phyloP scores from a whole-genome alignment of 2,113 vertebrate genomes.

The Poeciliopsis turrubarensis region DNA sequence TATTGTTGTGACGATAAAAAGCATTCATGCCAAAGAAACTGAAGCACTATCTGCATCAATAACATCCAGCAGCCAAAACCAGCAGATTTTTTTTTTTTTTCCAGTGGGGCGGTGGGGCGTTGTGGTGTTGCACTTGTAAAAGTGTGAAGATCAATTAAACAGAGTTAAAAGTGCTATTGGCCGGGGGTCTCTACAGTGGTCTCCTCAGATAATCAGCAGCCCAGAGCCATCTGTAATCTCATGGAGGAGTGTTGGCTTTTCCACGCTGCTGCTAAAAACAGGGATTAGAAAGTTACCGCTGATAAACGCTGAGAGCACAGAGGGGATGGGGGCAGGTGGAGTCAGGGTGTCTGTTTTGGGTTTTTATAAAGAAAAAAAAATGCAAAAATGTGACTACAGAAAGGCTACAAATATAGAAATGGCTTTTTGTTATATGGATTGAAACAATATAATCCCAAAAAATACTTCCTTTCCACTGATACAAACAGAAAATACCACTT shows the following conservation, averaged over 20 bases:
- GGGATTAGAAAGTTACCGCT: slow-evolving; percentile 57
- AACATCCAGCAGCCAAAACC: slow-evolving; percentile 25
- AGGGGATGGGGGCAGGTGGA: not conserved
- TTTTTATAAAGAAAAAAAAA: not conserved
- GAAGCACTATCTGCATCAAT: slow-evolving; percentile 3
- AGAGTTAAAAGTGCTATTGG: slow-evolving; percentile 34
- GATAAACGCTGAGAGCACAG: slow-evolving; percentile 19
- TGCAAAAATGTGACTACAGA: not conserved
- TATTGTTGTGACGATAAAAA: not conserved
- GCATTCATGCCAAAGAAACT: not conserved
- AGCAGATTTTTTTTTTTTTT: not conserved
- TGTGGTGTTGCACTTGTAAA: slow-evolving; percentile 8
- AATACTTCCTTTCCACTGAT: not conserved
- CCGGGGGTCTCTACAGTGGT: slow-evolving; percentile 63
- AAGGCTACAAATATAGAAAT: not conserved
- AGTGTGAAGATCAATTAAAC: slow-evolving; percentile 54
- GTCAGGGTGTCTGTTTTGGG: not conserved
- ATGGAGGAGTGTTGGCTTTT: slow-evolving; percentile 55
- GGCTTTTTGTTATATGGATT: not conserved
- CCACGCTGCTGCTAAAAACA: slow-evolving; percentile 55
- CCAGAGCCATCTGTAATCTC: slow-evolving; percentile 58
- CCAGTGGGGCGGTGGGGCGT: not conserved
- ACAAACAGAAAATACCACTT: not conserved
- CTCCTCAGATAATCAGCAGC: slow-evolving; percentile 67
- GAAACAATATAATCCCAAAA: not conserved